Evolutionary conservation across 2,113 vertebrate species (phyloP), one percentile per base, ranked within the genome.

Genomic region (Sterna hirundo): DNA sequence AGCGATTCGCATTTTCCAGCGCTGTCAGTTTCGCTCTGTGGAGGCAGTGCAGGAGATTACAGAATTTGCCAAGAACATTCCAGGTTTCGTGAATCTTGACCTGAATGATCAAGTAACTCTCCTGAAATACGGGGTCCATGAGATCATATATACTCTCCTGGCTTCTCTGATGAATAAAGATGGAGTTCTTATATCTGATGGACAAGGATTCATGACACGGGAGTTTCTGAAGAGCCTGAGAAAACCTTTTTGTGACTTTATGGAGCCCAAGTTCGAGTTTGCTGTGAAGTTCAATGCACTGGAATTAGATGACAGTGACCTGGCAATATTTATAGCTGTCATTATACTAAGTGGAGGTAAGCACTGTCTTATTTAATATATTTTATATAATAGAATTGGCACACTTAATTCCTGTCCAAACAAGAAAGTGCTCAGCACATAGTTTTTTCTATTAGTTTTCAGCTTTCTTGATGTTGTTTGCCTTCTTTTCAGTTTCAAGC

Each of bases 241-340:
- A 68, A 99, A 99, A 97, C 99, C 99, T 86, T 99, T 99, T 93
- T 96, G 98, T 96, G 99, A 99, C 97, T 99, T 99, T 99, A 98
- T 99, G 99, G 99, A 99, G 90, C 99, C 99, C 95, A 99, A 99
- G 97, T 99, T 99, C 86, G 99, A 99, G 97, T 99, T 99, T 96
- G 99, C 99, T 38, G 98, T 99, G 96, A 99, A 99, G 97, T 99
- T 99, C 98, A 99, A 99, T 98, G 99, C 96, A 95, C 98, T 99
- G 98, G 99, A 99, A 98, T 97, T 99, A 96, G 99, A 99, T 34
- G 99, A 99, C 98, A 99, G 98, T 18, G 99, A 99, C 98, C 98
- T 99, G 98, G 99, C 99, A 6, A 98, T 99, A 96, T 99, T 99
- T 97, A 98, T 99, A 97, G 99, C 99, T 32, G 99, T 99, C 96